Evolutionary conservation across 2,888 invertebrate species (phyloP).

Genomic region (Rapana venosa): DNA sequence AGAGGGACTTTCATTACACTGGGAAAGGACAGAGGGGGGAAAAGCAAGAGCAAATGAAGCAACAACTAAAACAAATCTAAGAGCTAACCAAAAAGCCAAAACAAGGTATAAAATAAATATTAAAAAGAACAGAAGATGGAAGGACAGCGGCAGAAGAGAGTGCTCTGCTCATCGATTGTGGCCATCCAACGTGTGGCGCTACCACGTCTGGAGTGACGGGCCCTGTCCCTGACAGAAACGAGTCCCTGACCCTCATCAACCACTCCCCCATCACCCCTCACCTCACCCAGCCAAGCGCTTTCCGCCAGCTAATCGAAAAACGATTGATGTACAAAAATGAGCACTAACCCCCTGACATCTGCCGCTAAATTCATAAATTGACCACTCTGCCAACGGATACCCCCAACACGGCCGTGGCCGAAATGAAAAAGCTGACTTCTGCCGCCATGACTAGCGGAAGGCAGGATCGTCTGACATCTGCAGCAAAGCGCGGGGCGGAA

Average conservation of each 20-base stretch:
- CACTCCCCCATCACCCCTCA: neutral
- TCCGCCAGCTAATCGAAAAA: slow-evolving; percentile 36
- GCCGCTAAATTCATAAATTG: slow-evolving; percentile 44
- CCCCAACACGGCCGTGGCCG: slow-evolving; percentile 30
- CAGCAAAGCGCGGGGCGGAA: slow-evolving; percentile 38
- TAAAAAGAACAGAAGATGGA: neutral
- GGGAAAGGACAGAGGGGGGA: too few relatives aligned
- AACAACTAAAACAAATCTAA: too few relatives aligned
- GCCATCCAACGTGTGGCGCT: neutral
- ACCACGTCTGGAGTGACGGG: neutral
- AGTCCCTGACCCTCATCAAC: slow-evolving; percentile 26
- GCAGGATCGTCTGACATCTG: slow-evolving; percentile 28
- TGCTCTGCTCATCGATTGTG: neutral
- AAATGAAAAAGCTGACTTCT: slow-evolving; percentile 37
- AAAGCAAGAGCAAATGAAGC: too few relatives aligned
- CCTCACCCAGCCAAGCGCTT: neutral
- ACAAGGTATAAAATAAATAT: neutral
- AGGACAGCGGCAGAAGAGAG: neutral
- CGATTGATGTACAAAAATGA: slow-evolving; percentile 45
- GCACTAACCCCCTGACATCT: slow-evolving; percentile 37
- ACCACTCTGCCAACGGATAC: slow-evolving; percentile 41
- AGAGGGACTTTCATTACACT: too few relatives aligned
- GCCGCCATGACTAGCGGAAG: slow-evolving; percentile 29
- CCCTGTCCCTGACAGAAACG: neutral
- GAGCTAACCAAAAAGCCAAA: neutral